phyloP scores from a whole-genome alignment of 2,888 invertebrate species.

The Isoperla grammatica region DNA sequence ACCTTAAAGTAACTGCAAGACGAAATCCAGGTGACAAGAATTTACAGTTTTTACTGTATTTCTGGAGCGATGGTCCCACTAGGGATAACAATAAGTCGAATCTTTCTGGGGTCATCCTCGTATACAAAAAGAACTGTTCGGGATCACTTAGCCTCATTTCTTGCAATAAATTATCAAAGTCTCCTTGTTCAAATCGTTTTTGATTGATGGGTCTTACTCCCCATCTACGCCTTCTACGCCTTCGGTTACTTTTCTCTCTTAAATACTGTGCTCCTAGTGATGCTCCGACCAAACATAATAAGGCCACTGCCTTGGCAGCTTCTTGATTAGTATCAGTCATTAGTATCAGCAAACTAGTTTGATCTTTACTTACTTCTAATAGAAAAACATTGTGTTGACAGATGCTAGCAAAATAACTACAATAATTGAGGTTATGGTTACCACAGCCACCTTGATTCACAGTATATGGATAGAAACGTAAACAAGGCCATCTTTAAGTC shows the following conservation, averaged over 20 bases:
- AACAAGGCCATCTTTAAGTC: no score
- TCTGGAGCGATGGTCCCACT: neutral
- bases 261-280: no score
- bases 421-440: no score
- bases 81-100: neutral
- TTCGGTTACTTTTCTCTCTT: neutral
- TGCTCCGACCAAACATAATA: no score
- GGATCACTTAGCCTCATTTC: slow-evolving; percentile 1
- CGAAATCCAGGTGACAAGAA: neutral
- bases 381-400: no score
- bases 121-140: slow-evolving; percentile 6
- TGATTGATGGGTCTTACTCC: neutral
- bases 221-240: neutral
- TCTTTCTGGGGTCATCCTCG: neutral
- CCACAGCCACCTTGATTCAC: no score
- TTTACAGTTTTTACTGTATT: neutral
- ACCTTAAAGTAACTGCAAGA: neutral
- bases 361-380: no score
- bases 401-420: no score
- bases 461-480: no score
- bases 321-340: no score
- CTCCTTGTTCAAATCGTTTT: neutral
- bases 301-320: no score
- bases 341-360: no score
- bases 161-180: neutral